Evolutionary conservation across 2,888 invertebrate genomes (phyloP).

Genomic region (Chrysina gloriosa): DNA sequence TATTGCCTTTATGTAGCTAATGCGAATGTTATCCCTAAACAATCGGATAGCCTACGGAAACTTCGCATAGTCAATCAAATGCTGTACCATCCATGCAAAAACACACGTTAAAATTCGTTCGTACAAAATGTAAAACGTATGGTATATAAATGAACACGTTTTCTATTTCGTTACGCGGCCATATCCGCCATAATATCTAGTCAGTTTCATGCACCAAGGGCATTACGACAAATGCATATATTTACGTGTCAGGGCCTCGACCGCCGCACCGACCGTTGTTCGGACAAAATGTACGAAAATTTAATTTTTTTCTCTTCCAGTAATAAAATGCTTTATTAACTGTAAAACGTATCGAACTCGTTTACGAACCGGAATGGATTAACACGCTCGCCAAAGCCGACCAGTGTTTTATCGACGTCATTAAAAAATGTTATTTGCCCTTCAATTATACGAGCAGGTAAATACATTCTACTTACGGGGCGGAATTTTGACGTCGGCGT

Average conservation of each 20-base stretch:
- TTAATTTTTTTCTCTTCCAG: neutral
- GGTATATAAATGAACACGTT: neutral
- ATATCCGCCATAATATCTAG: neutral
- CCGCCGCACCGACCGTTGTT: neutral
- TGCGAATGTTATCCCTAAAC: too few species aligned
- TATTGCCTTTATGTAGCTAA: too few species aligned
- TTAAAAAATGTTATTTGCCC: conserved; percentile 31
- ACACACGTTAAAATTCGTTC: neutral
- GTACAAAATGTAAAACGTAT: neutral
- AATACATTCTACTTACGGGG: neutral
- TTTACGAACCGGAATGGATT: conserved; percentile 24
- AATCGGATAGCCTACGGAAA: too few species aligned
- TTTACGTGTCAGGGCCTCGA: neutral
- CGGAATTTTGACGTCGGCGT: neutral
- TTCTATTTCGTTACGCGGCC: neutral
- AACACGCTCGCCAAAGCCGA: neutral
- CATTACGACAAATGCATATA: conserved; percentile 3
- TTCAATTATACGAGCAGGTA: neutral
- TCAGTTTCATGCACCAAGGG: conserved; percentile 1
- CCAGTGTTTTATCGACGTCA: conserved; percentile 6
- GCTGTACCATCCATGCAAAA: too few species aligned
- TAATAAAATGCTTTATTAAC: conserved; percentile 29
- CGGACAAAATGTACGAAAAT: conserved; percentile 4
- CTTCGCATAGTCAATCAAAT: too few species aligned
- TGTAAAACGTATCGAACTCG: conserved; percentile 15